Evolutionary conservation across 23 tunicate species (phyloP).

Genomic region (Ciona savignyi): DNA sequence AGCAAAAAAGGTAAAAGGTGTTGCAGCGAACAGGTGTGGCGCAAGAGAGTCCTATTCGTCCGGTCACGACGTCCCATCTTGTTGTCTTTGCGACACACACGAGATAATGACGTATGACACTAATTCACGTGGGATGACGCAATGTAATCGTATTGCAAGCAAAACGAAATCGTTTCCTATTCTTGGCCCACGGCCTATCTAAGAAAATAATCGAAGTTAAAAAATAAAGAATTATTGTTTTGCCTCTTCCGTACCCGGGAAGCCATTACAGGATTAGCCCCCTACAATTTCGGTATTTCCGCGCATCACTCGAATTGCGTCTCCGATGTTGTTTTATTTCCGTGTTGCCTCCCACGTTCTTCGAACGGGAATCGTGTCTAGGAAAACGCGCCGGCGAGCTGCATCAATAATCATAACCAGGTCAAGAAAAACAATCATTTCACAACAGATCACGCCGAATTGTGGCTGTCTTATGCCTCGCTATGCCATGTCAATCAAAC

Average conservation of each 20-base stretch:
- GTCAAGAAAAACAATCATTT: not conserved
- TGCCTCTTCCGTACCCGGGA: not conserved
- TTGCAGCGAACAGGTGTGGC: not conserved
- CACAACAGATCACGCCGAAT: not conserved
- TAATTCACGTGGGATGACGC: not conserved
- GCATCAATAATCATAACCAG: not conserved
- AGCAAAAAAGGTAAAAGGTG: not conserved
- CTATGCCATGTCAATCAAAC: not conserved
- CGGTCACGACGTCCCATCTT: too few species aligned
- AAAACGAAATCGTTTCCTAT: not conserved
- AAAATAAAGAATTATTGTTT: not conserved
- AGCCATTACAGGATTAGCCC: not conserved
- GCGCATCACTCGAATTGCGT: too few species aligned
- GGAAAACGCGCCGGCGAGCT: too few species aligned
- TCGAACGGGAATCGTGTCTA: too few species aligned
- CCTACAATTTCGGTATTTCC: not conserved
- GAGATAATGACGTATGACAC: not conserved
- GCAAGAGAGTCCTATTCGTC: not conserved
- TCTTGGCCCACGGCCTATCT: not conserved
- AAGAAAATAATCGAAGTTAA: not conserved
- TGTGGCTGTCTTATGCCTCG: not conserved
- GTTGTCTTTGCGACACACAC: not conserved
- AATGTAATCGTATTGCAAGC: not conserved
- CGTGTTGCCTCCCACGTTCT: too few species aligned
- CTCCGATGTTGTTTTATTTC: too few species aligned